phyloP scores from a whole-genome alignment of 2,797 vertebrate genomes.

The Lithobates pipiens region DNA sequence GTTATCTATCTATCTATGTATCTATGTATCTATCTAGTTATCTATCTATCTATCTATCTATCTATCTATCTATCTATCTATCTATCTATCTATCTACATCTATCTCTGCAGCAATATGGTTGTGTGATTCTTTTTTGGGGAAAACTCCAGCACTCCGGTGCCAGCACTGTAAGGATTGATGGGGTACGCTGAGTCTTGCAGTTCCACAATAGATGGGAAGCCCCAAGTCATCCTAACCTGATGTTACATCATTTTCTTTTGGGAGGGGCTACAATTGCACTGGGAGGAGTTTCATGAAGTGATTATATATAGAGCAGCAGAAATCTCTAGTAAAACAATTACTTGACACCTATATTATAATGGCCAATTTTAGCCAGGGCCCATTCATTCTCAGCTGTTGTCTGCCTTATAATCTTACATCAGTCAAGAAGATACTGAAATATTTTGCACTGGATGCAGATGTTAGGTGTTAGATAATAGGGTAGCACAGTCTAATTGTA shows the following conservation, averaged over 20 bases:
- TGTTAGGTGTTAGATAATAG: neutral
- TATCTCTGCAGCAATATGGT: neutral
- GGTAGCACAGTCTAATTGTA: neutral
- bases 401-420: neutral
- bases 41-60: neutral
- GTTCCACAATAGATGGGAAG: neutral
- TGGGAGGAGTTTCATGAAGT: neutral
- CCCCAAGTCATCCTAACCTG: neutral
- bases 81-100: neutral
- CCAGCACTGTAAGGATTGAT: too few species aligned
- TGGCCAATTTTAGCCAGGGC: neutral
- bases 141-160: too few species aligned
- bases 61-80: neutral
- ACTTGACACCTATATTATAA: slow-evolving; percentile 28
- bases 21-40: neutral
- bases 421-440: slow-evolving; percentile 4
- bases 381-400: slow-evolving; percentile 22
- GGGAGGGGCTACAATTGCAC: neutral
- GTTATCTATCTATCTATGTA: neutral
- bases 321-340: slow-evolving; percentile 5
- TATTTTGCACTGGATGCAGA: neutral
- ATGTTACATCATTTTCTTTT: neutral
- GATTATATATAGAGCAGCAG: neutral
- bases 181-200: too few species aligned
- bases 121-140: too few species aligned